Conservation (phyloP, 1,140 invertebrate species). For the Calephelis nemesis region DNA sequence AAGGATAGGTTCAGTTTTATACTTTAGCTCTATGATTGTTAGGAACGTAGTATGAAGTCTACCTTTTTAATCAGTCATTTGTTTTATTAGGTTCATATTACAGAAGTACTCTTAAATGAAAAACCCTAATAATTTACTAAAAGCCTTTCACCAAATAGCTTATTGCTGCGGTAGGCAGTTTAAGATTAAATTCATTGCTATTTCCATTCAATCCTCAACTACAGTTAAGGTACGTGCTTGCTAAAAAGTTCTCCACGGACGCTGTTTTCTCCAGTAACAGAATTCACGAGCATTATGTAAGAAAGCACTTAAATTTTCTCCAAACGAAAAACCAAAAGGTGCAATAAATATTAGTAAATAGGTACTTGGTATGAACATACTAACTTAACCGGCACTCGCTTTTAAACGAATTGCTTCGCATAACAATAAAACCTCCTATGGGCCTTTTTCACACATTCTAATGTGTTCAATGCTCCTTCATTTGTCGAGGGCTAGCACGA, state of each 20-base stretch:
- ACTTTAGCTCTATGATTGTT: too few species aligned
- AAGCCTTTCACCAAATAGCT: constrained; percentile 6
- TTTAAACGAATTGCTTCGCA: constrained; percentile 76
- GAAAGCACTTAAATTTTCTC: constrained; percentile 47
- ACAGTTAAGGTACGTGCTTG: constrained; percentile 18
- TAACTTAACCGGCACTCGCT: constrained; percentile 62
- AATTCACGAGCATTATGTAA: constrained; percentile 34
- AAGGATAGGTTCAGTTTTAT: too few species aligned
- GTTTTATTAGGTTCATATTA: too few species aligned
- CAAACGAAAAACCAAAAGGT: constrained; percentile 48
- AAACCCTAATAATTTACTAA: background rate
- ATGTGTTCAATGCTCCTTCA: constrained; percentile 73
- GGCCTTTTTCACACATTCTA: constrained; percentile 75
- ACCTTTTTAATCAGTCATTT: too few species aligned
- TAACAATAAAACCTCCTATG: constrained; percentile 75
- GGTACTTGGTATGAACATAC: constrained; percentile 62
- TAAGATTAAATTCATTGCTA: constrained; percentile 10
- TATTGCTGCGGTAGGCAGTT: background rate
- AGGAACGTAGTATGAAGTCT: too few species aligned
- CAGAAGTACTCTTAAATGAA: background rate
- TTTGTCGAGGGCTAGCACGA: constrained; percentile 72
- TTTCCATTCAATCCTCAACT: constrained; percentile 12
- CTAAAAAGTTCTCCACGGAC: constrained; percentile 16
- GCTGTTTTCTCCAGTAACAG: constrained; percentile 23
- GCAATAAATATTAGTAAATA: constrained; percentile 74